Conservation (phyloP, 2,888 invertebrate species). For the Leptopilina syphax region DNA sequence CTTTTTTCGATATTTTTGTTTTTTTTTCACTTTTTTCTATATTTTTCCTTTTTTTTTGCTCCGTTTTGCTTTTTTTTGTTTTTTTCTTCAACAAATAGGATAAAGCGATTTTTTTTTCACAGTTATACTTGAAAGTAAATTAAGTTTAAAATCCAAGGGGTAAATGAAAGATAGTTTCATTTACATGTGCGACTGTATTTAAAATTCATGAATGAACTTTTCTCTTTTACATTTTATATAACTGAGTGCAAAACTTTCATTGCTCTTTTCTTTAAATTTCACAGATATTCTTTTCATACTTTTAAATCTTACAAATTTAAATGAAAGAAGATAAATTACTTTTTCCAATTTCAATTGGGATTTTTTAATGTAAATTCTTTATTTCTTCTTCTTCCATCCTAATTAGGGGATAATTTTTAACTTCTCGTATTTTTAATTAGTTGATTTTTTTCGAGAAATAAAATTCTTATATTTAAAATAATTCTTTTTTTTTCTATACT, state of each 20-base stretch:
- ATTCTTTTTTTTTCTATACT: no score
- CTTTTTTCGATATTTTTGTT: no score
- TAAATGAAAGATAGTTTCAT: constrained; percentile 20
- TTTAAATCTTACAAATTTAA: constrained; percentile 9
- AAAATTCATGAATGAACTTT: constrained; percentile 12
- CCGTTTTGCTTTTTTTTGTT: no score
- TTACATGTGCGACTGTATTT: constrained; percentile 9
- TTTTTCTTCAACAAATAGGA: background rate
- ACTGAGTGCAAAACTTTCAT: constrained; percentile 10
- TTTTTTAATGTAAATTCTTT: background rate
- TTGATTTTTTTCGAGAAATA: no score
- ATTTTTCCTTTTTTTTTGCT: no score
- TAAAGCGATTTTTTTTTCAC: background rate
- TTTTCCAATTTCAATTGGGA: background rate
- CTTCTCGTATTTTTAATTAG: no score
- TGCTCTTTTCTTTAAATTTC: background rate
- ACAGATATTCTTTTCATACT: background rate
- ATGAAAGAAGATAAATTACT: background rate
- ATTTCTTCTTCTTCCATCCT: no score
- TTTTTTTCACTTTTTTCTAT: no score
- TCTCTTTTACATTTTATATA: constrained; percentile 12
- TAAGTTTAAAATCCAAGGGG: constrained; percentile 7
- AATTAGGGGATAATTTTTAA: no score
- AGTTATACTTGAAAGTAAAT: background rate
- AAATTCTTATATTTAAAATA: no score